Evolutionary conservation across 1,140 invertebrate species (phyloP).

Genomic region (Steinernema khuongi): DNA sequence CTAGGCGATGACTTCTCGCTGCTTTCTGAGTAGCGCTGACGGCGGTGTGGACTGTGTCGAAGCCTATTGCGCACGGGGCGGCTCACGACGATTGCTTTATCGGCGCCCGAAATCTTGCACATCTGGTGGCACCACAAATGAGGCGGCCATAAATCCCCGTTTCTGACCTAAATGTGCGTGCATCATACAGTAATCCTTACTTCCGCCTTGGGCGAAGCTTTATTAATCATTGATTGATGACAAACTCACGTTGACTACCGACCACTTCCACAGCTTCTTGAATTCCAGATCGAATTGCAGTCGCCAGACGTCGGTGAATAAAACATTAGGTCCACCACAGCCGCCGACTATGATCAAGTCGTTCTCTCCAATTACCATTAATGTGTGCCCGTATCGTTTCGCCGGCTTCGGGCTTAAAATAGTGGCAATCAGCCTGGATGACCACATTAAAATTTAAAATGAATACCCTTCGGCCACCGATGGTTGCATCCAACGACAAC

Average conservation of each 20-base stretch:
- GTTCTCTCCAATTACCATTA: slow-evolving; percentile 58
- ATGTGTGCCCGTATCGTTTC: slow-evolving; percentile 48
- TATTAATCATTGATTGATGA: neutral
- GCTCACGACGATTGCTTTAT: neutral
- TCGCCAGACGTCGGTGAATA: slow-evolving; percentile 71
- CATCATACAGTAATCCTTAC: neutral
- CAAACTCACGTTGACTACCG: slow-evolving; percentile 36
- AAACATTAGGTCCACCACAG: slow-evolving; percentile 68
- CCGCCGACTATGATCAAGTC: slow-evolving; percentile 65
- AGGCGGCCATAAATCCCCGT: slow-evolving; percentile 62
- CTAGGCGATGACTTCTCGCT: slow-evolving; percentile 31
- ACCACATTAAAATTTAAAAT: neutral
- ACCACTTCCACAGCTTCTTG: slow-evolving; percentile 49
- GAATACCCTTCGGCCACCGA: slow-evolving; percentile 37
- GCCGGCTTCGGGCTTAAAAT: slow-evolving; percentile 40
- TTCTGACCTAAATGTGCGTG: slow-evolving; percentile 41
- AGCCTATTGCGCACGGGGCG: slow-evolving; percentile 26
- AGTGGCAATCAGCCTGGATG: neutral
- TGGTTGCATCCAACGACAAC: slow-evolving; percentile 34
- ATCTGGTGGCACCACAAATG: slow-evolving; percentile 83
- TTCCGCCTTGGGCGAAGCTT: neutral
- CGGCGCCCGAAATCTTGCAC: slow-evolving; percentile 14
- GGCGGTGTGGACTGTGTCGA: slow-evolving; percentile 18
- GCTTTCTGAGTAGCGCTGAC: slow-evolving; percentile 32
- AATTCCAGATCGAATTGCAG: slow-evolving; percentile 63